Conservation (phyloP, 2,797 vertebrate species). For the Pangasius sanitwongsei region DNA sequence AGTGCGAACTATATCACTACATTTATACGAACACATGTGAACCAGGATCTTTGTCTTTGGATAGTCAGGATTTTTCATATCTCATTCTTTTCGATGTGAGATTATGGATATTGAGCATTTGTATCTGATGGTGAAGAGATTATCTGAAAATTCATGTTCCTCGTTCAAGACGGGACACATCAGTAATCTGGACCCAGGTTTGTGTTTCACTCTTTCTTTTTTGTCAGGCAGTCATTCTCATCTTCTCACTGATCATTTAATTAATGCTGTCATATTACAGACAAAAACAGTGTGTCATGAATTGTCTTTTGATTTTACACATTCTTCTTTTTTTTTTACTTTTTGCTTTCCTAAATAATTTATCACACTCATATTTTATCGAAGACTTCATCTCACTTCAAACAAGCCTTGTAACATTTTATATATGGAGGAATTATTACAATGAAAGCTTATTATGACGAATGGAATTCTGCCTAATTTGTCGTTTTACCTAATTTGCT, state of each 20-base stretch:
- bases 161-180: background rate
- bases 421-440: background rate
- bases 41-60: background rate
- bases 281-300: background rate
- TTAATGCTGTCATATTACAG: background rate
- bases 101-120: background rate
- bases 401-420: background rate
- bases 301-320: background rate
- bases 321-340: background rate
- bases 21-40: background rate
- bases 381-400: background rate
- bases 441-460: background rate
- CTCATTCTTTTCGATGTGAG: background rate
- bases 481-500: background rate
- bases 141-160: background rate
- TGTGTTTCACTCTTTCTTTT: background rate
- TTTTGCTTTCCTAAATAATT: background rate
- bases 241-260: background rate
- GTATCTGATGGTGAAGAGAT: background rate
- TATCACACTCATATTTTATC: too few relatives aligned
- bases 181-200: background rate
- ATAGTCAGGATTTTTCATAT: background rate
- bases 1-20: background rate
- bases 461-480: constrained; percentile 5
- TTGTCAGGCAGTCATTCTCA: background rate